Evolutionary conservation across 2,797 vertebrate genomes (phyloP), one percentile per base, ranked within the genome.

Genomic region (Sebastes minor): DNA sequence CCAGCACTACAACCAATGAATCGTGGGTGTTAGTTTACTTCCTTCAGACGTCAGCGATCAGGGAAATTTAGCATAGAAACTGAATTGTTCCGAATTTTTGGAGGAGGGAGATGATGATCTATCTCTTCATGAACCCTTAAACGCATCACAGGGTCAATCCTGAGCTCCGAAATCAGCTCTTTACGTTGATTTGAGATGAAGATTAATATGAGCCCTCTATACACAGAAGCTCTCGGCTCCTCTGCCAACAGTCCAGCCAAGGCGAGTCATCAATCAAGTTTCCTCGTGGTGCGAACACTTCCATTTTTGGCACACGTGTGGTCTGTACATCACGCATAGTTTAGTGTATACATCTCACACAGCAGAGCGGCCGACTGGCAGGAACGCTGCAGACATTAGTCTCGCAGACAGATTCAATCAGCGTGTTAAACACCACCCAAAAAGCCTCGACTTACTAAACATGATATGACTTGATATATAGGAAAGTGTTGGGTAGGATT

Each of bases 391-490:
- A 42, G 38, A 42, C 38, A 42, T 42, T 42, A 42, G 38, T 42
- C 46, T 52, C 8, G 30, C 73, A 76, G 78, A 84, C 81, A 86
- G 80, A 79, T 85, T 79, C 80, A 80, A 76, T 90, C 83, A 80
- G 76, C 60, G 71, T 81, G 76, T 91, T 72, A 74, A 78, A 88
- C 81, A 60, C 60, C 35, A 1, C 8, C 4, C 10, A 80, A 38
- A 35, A 38, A 72, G 85, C 53, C 82, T 80, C 62, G 78, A 78
- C 80, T 76, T 23, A 7, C 70, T 79, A 60, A 60, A 11, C 81
- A 60, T 73, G 56, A 53, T 22, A 30, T 12, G 32, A 9, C 23
- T 79, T 64, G 70, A 83, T 78, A 4, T 52, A 46, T 46, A 20
- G n/a, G n/a, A 73, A 3, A 55, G 42, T 0, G 42, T 2, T 7